These are phyloP conservation scores for Dascillus cervinus DNA, from an alignment of 2,888 invertebrate genomes.

Conservation along the genomic window DNA sequence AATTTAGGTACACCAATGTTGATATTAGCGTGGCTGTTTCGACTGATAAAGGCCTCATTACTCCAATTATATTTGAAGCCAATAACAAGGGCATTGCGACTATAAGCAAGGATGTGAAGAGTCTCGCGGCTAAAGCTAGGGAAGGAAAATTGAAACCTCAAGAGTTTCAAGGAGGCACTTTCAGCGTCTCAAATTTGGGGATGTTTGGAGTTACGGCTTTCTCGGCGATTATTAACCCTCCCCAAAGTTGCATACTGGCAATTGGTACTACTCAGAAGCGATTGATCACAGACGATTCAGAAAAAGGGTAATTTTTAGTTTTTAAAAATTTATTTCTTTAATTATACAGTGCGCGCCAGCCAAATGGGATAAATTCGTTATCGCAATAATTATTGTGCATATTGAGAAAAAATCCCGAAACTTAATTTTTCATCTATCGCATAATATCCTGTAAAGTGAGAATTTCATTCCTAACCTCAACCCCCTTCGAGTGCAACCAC, in stretches of 20 bases:
- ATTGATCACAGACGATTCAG: conserved; percentile 64
- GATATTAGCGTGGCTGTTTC: conserved; percentile 97
- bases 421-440: not conserved
- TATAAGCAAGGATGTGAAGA: conserved; percentile 73
- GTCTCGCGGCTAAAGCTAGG: conserved; percentile 77
- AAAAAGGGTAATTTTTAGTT: conserved; percentile 58
- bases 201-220: conserved; percentile 89
- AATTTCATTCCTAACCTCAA: no score
- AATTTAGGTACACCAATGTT: conserved; percentile 72
- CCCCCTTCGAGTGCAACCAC: no score
- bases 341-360: no score
- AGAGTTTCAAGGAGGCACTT: conserved; percentile 95
- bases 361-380: no score
- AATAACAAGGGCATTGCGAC: conserved; percentile 82
- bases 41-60: conserved; percentile 90
- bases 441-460: no score
- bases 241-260: conserved; percentile 90
- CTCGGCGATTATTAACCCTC: conserved; percentile 92
- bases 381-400: no score
- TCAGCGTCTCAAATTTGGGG: conserved; percentile 90
- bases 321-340: conserved; percentile 1
- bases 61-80: conserved; percentile 90
- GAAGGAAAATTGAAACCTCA: conserved; percentile 85
- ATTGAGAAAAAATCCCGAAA: no score
- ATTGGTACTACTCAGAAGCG: conserved; percentile 74